phyloP scores from a whole-genome alignment of 2,888 invertebrate genomes.

The Caenorhabditis sp. region DNA sequence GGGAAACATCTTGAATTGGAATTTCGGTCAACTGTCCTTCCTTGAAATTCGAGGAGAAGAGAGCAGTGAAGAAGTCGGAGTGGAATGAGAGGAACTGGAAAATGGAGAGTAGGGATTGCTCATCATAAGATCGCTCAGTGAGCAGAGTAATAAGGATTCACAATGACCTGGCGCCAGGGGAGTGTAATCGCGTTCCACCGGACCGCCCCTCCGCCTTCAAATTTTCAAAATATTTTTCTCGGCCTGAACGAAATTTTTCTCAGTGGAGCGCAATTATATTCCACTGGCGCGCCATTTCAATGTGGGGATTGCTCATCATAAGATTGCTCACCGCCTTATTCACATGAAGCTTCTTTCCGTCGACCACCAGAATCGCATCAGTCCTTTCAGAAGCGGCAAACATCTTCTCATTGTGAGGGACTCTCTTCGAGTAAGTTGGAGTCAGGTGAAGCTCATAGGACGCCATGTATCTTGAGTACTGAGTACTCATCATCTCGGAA shows the following conservation, averaged over 20 bases:
- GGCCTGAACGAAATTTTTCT: too few relatives aligned
- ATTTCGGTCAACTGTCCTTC: not conserved
- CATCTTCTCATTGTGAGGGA: too few relatives aligned
- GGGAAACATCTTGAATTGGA: not conserved
- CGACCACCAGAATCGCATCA: conserved; percentile 6
- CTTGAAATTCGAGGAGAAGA: conserved; percentile 8
- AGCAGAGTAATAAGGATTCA: too few relatives aligned
- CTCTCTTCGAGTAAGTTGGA: not conserved
- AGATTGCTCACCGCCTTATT: conserved; percentile 10
- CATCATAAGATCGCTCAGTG: not conserved
- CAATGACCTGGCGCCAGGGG: too few relatives aligned
- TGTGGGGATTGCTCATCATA: too few relatives aligned
- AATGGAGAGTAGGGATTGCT: not conserved
- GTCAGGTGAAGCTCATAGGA: not conserved
- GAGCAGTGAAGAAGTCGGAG: conserved; percentile 11
- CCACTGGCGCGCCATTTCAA: too few relatives aligned
- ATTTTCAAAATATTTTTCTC: too few relatives aligned
- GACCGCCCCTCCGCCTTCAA: too few relatives aligned
- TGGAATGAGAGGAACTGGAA: conserved; percentile 17
- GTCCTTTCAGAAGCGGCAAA: not conserved
- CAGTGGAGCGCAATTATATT: too few relatives aligned
- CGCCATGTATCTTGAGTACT: too few relatives aligned
- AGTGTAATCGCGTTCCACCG: too few relatives aligned
- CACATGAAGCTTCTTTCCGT: not conserved
- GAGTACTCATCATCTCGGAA: too few relatives aligned